These are phyloP conservation scores for Aspiorhynchus laticeps DNA, from an alignment of 2,113 vertebrate genomes.

Conservation along the genomic window DNA sequence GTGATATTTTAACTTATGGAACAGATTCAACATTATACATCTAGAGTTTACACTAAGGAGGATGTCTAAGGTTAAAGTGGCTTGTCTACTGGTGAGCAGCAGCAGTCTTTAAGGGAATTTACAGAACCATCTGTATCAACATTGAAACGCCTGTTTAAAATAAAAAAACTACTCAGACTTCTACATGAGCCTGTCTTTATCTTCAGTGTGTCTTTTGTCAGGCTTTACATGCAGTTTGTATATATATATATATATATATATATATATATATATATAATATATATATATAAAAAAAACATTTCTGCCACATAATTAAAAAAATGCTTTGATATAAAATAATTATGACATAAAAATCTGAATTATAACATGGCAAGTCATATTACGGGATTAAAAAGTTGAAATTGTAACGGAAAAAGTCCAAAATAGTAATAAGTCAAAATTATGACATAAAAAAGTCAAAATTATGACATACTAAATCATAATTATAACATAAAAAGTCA, in stretches of 20 bases:
- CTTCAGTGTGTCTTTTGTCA: background rate
- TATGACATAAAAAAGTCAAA: background rate
- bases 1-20: background rate
- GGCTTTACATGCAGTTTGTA: background rate
- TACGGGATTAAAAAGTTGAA: background rate
- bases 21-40: background rate
- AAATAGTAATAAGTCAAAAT: background rate
- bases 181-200: background rate
- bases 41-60: background rate
- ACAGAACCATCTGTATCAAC: slow-evolving; percentile 15
- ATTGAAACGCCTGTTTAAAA: background rate
- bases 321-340: too few relatives aligned
- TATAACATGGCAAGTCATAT: background rate
- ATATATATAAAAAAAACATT: background rate
- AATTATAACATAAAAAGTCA: background rate
- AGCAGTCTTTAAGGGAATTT: background rate
- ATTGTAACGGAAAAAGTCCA: background rate
- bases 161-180: background rate
- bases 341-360: background rate
- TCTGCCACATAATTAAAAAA: background rate
- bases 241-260: too few relatives aligned
- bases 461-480: background rate
- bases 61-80: background rate
- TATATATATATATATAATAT: too few relatives aligned
- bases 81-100: background rate